A percentile compares a stretch with the other conserved stretches of the same genome.
phyloP scores from a whole-genome alignment of 2,888 invertebrate species.

The Cremastobaeus sp. region DNA sequence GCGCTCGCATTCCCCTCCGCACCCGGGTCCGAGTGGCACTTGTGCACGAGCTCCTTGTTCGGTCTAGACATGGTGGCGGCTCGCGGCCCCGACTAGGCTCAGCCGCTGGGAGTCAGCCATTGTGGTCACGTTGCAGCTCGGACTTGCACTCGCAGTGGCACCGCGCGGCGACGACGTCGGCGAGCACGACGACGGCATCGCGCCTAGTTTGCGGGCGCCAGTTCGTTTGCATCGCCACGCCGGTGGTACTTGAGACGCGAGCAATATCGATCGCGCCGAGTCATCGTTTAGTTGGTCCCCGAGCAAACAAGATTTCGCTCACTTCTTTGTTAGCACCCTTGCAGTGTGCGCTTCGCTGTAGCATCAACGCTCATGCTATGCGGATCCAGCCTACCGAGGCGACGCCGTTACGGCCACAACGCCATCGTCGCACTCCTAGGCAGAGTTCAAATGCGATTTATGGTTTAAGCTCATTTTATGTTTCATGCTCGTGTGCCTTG shows the following conservation, averaged over 20 bases:
- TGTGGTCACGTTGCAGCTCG: conserved; percentile 19
- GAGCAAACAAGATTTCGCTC: conserved; percentile 4
- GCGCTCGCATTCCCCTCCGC: conserved; percentile 76
- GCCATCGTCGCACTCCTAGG: no score
- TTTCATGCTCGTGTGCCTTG: no score
- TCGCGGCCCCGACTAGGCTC: conserved; percentile 28
- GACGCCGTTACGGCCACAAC: neutral
- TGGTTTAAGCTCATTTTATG: no score
- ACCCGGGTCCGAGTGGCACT: conserved; percentile 84
- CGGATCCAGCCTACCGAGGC: neutral
- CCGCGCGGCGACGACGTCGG: conserved; percentile 17
- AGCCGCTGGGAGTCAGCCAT: conserved; percentile 34
- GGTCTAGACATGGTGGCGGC: conserved; percentile 71
- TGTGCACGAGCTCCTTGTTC: conserved; percentile 83
- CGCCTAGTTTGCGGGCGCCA: conserved; percentile 18
- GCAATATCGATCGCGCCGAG: conserved; percentile 34
- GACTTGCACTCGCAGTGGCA: conserved; percentile 20
- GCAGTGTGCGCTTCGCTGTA: conserved; percentile 6
- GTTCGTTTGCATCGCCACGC: conserved; percentile 18
- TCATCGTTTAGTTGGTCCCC: conserved; percentile 26
- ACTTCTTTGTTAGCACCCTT: conserved; percentile 21
- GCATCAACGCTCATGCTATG: conserved; percentile 22
- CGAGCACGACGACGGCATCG: conserved; percentile 39
- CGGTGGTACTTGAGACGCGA: conserved; percentile 23
- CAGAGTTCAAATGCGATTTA: no score